Evolutionary conservation across 2,113 vertebrate genomes (phyloP).

Genomic region (Capreolus pygargus): DNA sequence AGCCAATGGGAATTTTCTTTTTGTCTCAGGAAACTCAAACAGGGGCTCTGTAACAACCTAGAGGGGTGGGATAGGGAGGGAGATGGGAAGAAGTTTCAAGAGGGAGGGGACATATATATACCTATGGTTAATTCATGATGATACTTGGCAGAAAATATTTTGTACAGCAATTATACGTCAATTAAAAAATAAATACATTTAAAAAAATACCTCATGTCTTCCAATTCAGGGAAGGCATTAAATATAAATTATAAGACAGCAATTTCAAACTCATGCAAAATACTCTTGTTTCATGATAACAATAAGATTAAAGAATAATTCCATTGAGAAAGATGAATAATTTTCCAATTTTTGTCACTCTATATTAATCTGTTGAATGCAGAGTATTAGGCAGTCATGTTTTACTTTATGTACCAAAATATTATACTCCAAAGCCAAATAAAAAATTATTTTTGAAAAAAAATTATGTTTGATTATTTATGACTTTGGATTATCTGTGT

Average conservation of each 20-base stretch:
- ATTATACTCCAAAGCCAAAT: conserved; percentile 14
- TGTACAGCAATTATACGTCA: background rate
- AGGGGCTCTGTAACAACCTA: background rate
- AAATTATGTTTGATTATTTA: background rate
- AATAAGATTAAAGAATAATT: conserved; percentile 7
- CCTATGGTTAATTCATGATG: background rate
- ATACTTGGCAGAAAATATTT: background rate
- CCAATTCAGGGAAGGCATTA: background rate
- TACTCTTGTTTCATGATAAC: background rate
- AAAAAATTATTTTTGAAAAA: background rate
- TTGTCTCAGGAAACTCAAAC: background rate
- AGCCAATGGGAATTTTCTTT: background rate
- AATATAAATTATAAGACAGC: background rate
- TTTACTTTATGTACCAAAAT: background rate
- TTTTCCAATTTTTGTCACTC: conserved; percentile 14
- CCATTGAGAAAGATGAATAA: background rate
- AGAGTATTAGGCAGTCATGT: background rate
- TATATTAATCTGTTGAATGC: conserved; percentile 23
- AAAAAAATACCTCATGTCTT: background rate
- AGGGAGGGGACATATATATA: background rate
- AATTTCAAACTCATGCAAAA: background rate
- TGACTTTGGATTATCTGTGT: conserved; percentile 12
- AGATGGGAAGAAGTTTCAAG: background rate
- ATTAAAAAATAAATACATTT: background rate
- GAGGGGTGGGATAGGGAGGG: background rate